Percentiles rank a stretch among this genome's conserved stretches.
Evolutionary conservation across 2,888 invertebrate genomes (phyloP).

Genomic region (Scrobipalpa atriplicella): DNA sequence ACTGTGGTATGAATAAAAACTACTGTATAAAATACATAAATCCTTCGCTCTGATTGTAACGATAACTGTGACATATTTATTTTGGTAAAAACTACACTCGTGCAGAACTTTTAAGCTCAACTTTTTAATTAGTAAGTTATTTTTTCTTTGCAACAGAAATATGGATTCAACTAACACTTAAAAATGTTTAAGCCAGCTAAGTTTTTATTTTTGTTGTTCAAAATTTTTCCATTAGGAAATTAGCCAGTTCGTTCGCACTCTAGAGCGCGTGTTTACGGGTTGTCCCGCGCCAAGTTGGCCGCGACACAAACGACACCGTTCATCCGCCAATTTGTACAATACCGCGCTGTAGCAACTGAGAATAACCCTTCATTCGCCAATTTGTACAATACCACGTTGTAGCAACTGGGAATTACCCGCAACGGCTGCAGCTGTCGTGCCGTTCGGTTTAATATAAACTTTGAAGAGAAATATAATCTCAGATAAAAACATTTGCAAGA

Average conservation of each 20-base stretch:
- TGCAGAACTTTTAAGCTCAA: neutral
- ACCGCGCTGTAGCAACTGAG: neutral
- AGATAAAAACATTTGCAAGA: neutral
- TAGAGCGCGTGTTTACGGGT: neutral
- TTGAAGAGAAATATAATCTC: neutral
- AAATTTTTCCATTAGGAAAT: conserved; percentile 16
- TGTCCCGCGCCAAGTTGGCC: conserved; percentile 17
- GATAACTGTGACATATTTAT: neutral
- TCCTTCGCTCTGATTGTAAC: neutral
- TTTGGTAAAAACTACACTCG: neutral
- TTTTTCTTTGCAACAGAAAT: neutral
- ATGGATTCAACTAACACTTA: neutral
- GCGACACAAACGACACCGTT: conserved; percentile 14
- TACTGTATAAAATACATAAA: conserved; percentile 7
- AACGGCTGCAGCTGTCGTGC: conserved; percentile 13
- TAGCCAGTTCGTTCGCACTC: neutral
- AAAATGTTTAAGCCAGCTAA: neutral
- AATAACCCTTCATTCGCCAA: conserved; percentile 12
- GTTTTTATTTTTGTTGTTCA: conserved; percentile 1
- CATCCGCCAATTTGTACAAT: conserved; percentile 15
- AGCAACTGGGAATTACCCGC: conserved; percentile 5
- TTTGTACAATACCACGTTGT: conserved; percentile 6
- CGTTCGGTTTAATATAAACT: neutral
- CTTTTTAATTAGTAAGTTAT: neutral
- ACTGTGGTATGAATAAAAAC: neutral